Base-by-base conservation (phyloP, 92 coral and sea anemone species). In the Parazoanthus atlanticus region DNA sequence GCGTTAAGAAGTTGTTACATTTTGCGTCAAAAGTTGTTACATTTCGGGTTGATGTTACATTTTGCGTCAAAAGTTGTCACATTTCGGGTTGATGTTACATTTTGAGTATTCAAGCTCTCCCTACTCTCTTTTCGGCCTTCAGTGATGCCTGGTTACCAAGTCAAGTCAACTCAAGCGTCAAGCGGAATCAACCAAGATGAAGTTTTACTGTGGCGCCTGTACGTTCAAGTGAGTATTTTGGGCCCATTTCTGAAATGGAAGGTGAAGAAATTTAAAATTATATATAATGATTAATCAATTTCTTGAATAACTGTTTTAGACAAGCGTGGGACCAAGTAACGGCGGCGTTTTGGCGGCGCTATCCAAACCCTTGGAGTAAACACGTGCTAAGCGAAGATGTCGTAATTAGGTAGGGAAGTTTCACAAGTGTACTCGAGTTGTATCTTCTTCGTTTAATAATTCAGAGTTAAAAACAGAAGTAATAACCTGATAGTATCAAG, bases 361-460 rank as follows among this genome's bases (percentile, higher is more conserved):
- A 97, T 90, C 99, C 99, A 85, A 97, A 97, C 78, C 99, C 97
- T 64, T 97, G 88, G 85, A 97, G 99, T 80, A 90, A 92, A 89
- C 99, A 97, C 99, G 99, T 97, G 98, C 91, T 97, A 21, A 92
- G 97, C 41, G 99, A 97, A 88, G 99, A 97, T 86, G 94, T 97
- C 86, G 83, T 97, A 32, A 81, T 89, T 52, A 90, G 99, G 99
- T 97, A 85, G 61, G 83, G 47, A 70, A 67, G 33, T n/a, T 26
- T 25, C 77, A 33, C 43, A 46, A 17, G n/a, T 26, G 28, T 61
- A 1, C 9, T 32, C 33, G 64, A 30, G 31, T 16, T 80, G 17
- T 19, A 0, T 12, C 5, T 73, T 49, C 21, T 71, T 77, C 6
- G 36, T 41, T n/a, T n/a, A n/a, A n/a, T 81, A 16, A 8, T 11